Evolutionary conservation across 1,140 invertebrate species (phyloP).

Genomic region (Procambarus virginalis): DNA sequence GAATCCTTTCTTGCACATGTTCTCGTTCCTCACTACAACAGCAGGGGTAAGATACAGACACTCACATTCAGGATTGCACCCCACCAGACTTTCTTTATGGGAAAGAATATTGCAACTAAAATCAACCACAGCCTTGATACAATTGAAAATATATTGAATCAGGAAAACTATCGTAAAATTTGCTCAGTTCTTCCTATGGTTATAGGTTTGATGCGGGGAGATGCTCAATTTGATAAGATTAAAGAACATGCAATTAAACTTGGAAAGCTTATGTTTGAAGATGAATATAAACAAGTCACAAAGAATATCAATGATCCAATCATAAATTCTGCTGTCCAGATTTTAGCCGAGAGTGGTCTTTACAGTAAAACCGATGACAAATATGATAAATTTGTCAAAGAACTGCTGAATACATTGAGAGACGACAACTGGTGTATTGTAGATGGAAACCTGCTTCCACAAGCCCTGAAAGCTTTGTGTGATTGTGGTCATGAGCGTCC

Average conservation of each 20-base stretch:
- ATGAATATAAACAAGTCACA: background rate
- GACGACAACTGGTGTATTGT: slow-evolving; percentile 19
- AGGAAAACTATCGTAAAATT: background rate
- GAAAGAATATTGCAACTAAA: background rate
- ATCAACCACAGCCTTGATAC: background rate
- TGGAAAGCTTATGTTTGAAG: background rate
- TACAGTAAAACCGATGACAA: slow-evolving; percentile 17
- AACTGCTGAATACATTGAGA: background rate
- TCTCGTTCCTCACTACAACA: slow-evolving; percentile 35
- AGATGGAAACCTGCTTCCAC: slow-evolving; percentile 46
- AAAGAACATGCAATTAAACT: slow-evolving; percentile 17
- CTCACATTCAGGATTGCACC: slow-evolving; percentile 34
- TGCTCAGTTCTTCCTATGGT: slow-evolving; percentile 17
- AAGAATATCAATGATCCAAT: slow-evolving; percentile 21
- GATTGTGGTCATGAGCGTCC: background rate
- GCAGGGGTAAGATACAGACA: slow-evolving; percentile 10
- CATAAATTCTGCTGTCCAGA: slow-evolving; percentile 34
- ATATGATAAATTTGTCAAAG: slow-evolving; percentile 9
- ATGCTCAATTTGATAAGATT: background rate
- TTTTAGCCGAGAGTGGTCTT: slow-evolving; percentile 24
- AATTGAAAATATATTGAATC: background rate
- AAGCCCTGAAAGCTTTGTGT: slow-evolving; percentile 33
- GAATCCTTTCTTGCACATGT: slow-evolving; percentile 13
- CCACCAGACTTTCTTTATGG: slow-evolving; percentile 35
- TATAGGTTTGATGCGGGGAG: slow-evolving; percentile 11